Conservation (phyloP, 2,797 vertebrate genomes). For the Netta rufina region DNA sequence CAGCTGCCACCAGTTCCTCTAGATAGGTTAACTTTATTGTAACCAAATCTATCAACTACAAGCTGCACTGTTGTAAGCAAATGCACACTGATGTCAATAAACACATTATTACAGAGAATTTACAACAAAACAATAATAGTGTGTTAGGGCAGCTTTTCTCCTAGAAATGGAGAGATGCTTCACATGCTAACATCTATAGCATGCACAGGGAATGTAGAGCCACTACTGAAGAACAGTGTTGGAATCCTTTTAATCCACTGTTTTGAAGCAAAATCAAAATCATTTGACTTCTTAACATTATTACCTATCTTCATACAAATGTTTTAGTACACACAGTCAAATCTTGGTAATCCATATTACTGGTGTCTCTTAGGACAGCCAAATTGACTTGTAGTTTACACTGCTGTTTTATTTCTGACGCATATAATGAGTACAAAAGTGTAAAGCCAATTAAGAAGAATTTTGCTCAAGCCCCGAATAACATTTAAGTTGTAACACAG, state of each 20-base stretch:
- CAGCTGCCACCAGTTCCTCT: not conserved
- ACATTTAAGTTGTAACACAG: not conserved
- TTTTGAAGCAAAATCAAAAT: slow-evolving; percentile 9
- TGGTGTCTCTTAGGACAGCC: not conserved
- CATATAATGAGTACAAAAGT: not conserved
- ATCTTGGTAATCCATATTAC: not conserved
- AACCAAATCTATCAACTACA: not conserved
- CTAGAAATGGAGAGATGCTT: not conserved
- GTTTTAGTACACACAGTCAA: not conserved
- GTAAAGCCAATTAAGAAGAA: not conserved
- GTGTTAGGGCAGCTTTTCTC: not conserved
- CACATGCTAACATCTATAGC: not conserved
- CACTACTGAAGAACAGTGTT: not conserved
- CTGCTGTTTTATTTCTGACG: not conserved
- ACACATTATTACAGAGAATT: not conserved
- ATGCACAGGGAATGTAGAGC: not conserved
- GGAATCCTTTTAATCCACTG: not conserved
- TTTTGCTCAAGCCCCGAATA: not conserved
- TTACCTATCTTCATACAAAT: not conserved
- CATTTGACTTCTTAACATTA: not conserved
- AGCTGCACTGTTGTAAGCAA: not conserved
- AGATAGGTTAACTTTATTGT: not conserved
- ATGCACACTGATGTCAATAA: not conserved
- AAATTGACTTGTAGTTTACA: not conserved
- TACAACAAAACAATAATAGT: accelerated